Percentiles rank a stretch among this genome's conserved stretches.
phyloP scores from a whole-genome alignment of 23 tunicate genomes.

The Halocynthia roretzi region DNA sequence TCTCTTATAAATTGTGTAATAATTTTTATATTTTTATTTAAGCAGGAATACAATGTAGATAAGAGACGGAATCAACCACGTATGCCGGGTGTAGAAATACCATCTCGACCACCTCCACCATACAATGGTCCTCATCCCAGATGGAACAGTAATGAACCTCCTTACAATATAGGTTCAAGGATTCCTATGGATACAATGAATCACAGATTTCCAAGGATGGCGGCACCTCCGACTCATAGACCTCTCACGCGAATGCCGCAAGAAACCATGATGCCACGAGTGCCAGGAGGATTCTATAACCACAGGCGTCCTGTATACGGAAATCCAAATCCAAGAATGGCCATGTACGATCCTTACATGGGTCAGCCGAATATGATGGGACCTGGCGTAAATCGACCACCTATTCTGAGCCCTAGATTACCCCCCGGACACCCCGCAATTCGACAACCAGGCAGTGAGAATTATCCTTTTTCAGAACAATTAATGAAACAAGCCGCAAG shows the following conservation, averaged over 20 bases:
- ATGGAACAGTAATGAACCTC: too few relatives aligned
- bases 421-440: constrained; percentile 11
- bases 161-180: constrained; percentile 3
- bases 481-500: constrained; percentile 69
- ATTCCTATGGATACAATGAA: constrained; percentile 11
- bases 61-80: constrained; percentile 7
- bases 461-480: constrained; percentile 84
- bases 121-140: constrained; percentile 13
- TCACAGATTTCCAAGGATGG: constrained; percentile 12
- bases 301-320: background rate
- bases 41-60: constrained; percentile 20
- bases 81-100: constrained; percentile 4
- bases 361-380: constrained; percentile 9
- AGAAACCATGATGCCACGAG: constrained; percentile 9
- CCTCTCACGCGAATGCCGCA: constrained; percentile 15
- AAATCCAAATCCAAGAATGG: constrained; percentile 12
- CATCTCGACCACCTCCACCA: constrained; percentile 25
- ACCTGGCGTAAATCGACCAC: background rate
- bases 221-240: constrained; percentile 8
- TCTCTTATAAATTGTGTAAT: too few relatives aligned
- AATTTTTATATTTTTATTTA: background rate
- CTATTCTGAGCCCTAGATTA: background rate
- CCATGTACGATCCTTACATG: constrained; percentile 22
- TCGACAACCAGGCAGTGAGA: constrained; percentile 13
- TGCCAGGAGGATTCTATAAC: constrained; percentile 12